These are phyloP conservation scores for Myopa tessellatipennis DNA, from an alignment of 2,888 invertebrate species.

Conservation along the genomic window DNA sequence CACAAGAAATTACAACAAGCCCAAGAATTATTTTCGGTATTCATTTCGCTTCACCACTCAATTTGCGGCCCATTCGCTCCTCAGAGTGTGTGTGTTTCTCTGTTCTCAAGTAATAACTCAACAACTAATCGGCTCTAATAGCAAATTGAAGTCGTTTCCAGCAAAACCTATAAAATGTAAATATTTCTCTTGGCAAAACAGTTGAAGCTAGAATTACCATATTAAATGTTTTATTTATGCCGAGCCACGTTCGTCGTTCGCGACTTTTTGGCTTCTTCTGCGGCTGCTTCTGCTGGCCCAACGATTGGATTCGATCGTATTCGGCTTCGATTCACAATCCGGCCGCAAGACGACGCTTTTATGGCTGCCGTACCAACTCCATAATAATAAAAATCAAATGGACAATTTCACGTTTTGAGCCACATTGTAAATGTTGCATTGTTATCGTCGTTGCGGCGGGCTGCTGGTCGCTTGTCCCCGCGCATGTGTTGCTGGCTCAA, in stretches of 20 bases:
- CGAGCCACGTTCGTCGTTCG: background rate
- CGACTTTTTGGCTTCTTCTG: too few relatives aligned
- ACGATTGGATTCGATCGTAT: too few relatives aligned
- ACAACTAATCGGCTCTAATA: background rate
- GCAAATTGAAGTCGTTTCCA: background rate
- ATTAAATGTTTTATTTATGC: constrained; percentile 27
- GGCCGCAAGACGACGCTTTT: constrained; percentile 8
- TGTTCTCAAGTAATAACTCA: constrained; percentile 14
- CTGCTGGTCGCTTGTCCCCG: background rate
- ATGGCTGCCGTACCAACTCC: background rate
- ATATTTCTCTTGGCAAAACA: background rate
- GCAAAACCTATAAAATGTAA: background rate
- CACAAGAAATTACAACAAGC: too few relatives aligned
- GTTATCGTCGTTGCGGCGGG: background rate
- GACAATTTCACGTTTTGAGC: background rate
- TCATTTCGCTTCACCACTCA: too few relatives aligned
- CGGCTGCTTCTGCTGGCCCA: too few relatives aligned
- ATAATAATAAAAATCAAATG: constrained; percentile 30
- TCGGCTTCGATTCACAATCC: too few relatives aligned
- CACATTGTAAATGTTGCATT: background rate
- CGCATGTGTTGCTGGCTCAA: background rate
- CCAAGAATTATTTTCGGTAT: too few relatives aligned
- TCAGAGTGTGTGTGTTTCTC: background rate
- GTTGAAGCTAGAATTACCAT: constrained; percentile 14
- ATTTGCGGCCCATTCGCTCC: too few relatives aligned